Evolutionary conservation across 2,113 vertebrate species (phyloP).

Genomic region (Syngnathus scovelli): DNA sequence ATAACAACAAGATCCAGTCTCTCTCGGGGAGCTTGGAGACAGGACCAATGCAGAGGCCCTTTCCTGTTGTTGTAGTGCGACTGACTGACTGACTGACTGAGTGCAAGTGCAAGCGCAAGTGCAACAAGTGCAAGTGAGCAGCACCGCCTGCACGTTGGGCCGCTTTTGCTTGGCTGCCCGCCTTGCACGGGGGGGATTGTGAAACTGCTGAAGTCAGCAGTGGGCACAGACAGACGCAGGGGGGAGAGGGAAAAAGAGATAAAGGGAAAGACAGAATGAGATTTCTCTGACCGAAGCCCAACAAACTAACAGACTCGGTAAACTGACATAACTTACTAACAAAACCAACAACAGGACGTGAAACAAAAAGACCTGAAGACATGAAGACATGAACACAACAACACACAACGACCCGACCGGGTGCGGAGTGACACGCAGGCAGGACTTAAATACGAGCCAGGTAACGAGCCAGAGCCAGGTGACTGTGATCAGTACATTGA

Average conservation of each 20-base stretch:
- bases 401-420: too few relatives aligned
- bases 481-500: too few relatives aligned
- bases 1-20: constrained; percentile 63
- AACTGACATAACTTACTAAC: too few relatives aligned
- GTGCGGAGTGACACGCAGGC: too few relatives aligned
- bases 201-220: constrained; percentile 77
- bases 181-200: constrained; percentile 59
- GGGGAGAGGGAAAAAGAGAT: constrained; percentile 31
- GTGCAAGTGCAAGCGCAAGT: too few relatives aligned
- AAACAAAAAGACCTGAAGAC: too few relatives aligned
- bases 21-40: constrained; percentile 61
- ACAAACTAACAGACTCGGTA: neutral
- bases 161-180: constrained; percentile 38
- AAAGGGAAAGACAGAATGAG: constrained; percentile 28
- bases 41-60: constrained; percentile 64
- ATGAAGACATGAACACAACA: too few relatives aligned
- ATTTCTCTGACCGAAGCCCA: constrained; percentile 52
- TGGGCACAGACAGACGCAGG: constrained; percentile 53
- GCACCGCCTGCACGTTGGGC: constrained; percentile 44
- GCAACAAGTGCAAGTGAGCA: constrained; percentile 4
- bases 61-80: constrained; percentile 63
- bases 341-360: too few relatives aligned
- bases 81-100: constrained; percentile 43
- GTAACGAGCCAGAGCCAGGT: too few relatives aligned
- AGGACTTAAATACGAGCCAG: too few relatives aligned